These are phyloP conservation scores for Synanthedon formicaeformis DNA, from an alignment of 2,888 invertebrate genomes.

Conservation along the genomic window DNA sequence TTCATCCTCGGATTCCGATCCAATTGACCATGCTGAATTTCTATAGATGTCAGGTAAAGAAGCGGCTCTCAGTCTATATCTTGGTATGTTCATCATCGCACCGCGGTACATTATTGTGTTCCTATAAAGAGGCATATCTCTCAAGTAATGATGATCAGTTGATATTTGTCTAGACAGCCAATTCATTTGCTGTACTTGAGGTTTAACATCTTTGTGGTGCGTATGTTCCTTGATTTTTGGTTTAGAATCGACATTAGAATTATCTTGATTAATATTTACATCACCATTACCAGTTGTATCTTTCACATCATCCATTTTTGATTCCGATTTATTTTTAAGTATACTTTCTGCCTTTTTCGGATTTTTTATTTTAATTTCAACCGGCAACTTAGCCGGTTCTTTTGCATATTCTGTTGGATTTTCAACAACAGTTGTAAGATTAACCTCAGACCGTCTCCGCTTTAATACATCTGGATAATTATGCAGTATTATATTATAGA, in stretches of 20 bases:
- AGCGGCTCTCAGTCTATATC: conserved; percentile 83
- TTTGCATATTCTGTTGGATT: conserved; percentile 11
- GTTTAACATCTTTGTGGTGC: conserved; percentile 7
- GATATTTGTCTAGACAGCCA: conserved; percentile 64
- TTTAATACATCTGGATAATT: conserved; percentile 77
- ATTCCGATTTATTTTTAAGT: conserved; percentile 14
- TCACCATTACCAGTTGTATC: conserved; percentile 11
- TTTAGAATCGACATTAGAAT: not conserved
- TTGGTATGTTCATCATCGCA: conserved; percentile 84
- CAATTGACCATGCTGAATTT: conserved; percentile 83
- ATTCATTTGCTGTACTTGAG: conserved; percentile 15
- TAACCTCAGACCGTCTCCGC: conserved; percentile 72
- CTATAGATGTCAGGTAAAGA: conserved; percentile 91
- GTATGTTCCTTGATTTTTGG: not conserved
- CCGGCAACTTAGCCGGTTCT: conserved; percentile 38
- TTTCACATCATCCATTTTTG: conserved; percentile 9
- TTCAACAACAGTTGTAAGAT: conserved; percentile 38
- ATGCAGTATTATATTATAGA: conserved; percentile 77
- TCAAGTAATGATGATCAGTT: conserved; percentile 75
- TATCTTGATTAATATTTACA: not conserved
- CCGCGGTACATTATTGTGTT: conserved; percentile 87
- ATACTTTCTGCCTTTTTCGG: conserved; percentile 8
- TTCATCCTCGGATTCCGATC: conserved; percentile 71
- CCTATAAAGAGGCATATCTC: conserved; percentile 77
- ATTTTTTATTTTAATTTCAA: conserved; percentile 28